phyloP scores from a whole-genome alignment of 2,113 vertebrate species.

The Sterna hirundo region DNA sequence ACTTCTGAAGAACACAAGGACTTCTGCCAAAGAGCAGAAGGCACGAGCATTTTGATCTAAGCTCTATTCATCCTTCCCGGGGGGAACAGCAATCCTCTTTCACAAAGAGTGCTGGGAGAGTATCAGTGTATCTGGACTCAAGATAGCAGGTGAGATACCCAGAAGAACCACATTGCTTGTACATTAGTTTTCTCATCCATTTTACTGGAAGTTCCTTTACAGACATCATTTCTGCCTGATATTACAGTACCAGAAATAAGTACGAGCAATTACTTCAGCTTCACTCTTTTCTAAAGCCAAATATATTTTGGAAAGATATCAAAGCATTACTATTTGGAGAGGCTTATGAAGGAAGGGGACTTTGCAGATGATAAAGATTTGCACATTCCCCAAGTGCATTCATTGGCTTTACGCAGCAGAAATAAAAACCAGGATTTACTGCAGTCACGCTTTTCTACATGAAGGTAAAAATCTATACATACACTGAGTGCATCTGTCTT shows the following conservation, averaged over 20 bases:
- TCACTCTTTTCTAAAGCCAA: constrained; percentile 2
- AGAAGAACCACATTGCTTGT: background rate
- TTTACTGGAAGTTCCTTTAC: background rate
- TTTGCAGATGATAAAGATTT: constrained; percentile 1
- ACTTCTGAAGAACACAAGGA: background rate
- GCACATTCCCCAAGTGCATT: background rate
- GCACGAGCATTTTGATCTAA: background rate
- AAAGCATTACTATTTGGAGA: constrained; percentile 19
- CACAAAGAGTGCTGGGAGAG: background rate
- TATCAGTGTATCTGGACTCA: background rate
- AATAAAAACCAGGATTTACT: background rate
- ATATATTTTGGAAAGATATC: constrained; percentile 34
- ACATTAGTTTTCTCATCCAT: background rate
- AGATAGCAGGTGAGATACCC: background rate
- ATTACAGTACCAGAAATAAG: background rate
- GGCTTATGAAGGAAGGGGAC: background rate
- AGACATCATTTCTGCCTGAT: background rate
- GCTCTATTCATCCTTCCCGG: background rate
- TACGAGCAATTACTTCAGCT: constrained; percentile 14
- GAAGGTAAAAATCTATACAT: background rate
- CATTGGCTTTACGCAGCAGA: background rate
- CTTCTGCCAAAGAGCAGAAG: background rate
- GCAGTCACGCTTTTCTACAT: background rate
- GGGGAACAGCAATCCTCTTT: background rate
- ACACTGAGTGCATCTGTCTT: background rate